Base-by-base conservation (phyloP, 2,113 vertebrate genomes). In the Cromileptes altivelis region DNA sequence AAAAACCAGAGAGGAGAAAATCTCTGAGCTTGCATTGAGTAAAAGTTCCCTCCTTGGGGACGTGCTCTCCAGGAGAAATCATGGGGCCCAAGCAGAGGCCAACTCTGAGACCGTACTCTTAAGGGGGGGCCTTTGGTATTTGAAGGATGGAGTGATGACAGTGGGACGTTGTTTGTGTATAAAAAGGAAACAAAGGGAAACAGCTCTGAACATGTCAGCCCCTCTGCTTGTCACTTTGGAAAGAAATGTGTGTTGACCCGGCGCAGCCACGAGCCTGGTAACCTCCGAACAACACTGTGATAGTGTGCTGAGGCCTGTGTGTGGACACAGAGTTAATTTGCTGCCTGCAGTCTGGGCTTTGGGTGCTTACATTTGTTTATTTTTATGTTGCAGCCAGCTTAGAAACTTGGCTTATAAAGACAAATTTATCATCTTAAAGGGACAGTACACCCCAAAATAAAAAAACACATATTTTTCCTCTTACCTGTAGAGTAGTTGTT, bases 141-240 rank as follows among this genome's bases (percentile, higher is more conserved):
- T 94, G 89, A 95, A 83, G 90, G 92, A 93, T 93, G 92, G 90
- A 90, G 93, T 94, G 93, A 88, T 93, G 94, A 95, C 91, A 94
- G 93, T 87, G 72, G 87, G 85, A 92, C 70, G 80, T 90, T 93
- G 92, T 93, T 93, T 93, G 93, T 94, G 89, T 93, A 82, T 88
- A 78, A 87, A 89, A 86, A 87, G 87, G 91, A 91, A 91, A 91
- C 88, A 93, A 93, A 93, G 89, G 80, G 82, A 92, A 92, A 87
- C 91, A 88, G 90, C 80, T 93, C 90, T 63, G 91, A 92, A 94
- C 94, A 92, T 80, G 87, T 93, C 90, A 67, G 82, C 80, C 69
- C 70, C 70, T 74, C 78, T 55, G 81, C 85, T 71, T 84, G 87
- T 90, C 91, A 85, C 80, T 81, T 85, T 70, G 74, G 60, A 91